These are phyloP conservation scores for Paedocypris micromegethes DNA, from an alignment of 2,797 vertebrate genomes.

Conservation along the genomic window DNA sequence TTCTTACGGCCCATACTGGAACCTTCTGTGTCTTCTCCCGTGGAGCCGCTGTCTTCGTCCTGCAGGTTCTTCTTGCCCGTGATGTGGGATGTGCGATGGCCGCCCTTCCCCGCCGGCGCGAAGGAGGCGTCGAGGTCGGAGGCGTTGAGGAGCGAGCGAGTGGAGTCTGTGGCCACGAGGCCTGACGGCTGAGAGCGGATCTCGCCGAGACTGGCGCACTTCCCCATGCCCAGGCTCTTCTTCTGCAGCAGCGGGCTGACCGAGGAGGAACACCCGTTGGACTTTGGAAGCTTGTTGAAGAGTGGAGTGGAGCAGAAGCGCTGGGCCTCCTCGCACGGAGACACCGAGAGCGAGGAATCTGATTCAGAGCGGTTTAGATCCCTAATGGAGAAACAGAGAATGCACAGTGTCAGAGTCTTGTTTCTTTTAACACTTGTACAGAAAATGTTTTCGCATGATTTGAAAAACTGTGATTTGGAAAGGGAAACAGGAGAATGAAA, in stretches of 20 bases:
- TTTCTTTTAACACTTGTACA: too few species aligned
- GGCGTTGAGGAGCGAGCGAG: slow-evolving; percentile 75
- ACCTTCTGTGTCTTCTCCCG: slow-evolving; percentile 76
- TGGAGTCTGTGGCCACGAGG: slow-evolving; percentile 70
- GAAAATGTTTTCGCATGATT: too few species aligned
- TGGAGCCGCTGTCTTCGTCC: slow-evolving; percentile 77
- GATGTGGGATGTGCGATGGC: slow-evolving; percentile 68
- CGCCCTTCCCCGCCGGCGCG: slow-evolving; percentile 43
- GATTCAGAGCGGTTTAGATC: slow-evolving; percentile 86
- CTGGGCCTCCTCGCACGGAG: slow-evolving; percentile 66
- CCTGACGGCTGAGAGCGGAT: slow-evolving; percentile 57
- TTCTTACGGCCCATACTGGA: slow-evolving; percentile 73
- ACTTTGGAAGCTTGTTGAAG: slow-evolving; percentile 50
- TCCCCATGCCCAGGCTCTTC: slow-evolving; percentile 73
- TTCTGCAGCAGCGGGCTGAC: slow-evolving; percentile 68
- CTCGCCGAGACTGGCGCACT: slow-evolving; percentile 84
- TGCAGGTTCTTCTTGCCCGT: slow-evolving; percentile 66
- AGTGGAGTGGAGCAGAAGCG: slow-evolving; percentile 59
- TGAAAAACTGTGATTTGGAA: too few species aligned
- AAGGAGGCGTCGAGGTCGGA: slow-evolving; percentile 63
- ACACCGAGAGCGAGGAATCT: slow-evolving; percentile 75
- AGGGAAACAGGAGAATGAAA: too few species aligned
- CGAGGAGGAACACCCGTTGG: slow-evolving; percentile 48
- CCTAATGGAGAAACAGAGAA: slow-evolving; percentile 53
- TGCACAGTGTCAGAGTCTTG: not conserved